Evolutionary conservation across 2,113 vertebrate species (phyloP), one percentile per base, ranked within the genome.

Genomic region (Glareola pratincola): DNA sequence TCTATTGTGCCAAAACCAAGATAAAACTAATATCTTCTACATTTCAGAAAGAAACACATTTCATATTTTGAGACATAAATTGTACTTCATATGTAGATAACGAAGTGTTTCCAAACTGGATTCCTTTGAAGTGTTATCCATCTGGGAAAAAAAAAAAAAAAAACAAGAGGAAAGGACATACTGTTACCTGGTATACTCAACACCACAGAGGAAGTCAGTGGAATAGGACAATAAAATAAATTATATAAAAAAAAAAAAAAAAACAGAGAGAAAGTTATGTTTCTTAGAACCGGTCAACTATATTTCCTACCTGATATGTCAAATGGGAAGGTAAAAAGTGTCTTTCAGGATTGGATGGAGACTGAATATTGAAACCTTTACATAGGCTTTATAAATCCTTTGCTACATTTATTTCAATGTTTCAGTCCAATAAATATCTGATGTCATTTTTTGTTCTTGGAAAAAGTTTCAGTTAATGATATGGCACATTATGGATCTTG

Each of bases 241-340:
- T 37, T 16, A 22, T 27, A 19, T 27, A 19, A n/a, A 16, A 24
- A 9, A 21, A 72, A 26, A 17, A 32, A 29, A 23, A 36, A 6
- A 14, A 3, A 3, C 0, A 17, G 2, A 51, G 1, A 68, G 3
- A 72, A 6, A 60, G 30, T 48, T 5, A 13, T 1, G 24, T 71
- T 81, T 78, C 23, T 71, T 53, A 39, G 36, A 78, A 74, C 2
- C 6, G 53, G 20, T 17, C 36, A 88, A 32, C 39, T 69, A 11
- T 34, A 67, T 75, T 82, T 94, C 54, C 13, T 56, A 68, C 6
- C 17, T 39, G 50, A 45, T 9, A 73, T 10, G 37, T 18, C 47
- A 66, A 76, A 85, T 8, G 45, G 14, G 3, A 21, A 12, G 3
- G 18, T 8, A 12, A 30, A 18, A 67, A 51, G 3, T 5, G 3